Conservation (phyloP, 2,888 invertebrate genomes). For the Terebella lapidaria region DNA sequence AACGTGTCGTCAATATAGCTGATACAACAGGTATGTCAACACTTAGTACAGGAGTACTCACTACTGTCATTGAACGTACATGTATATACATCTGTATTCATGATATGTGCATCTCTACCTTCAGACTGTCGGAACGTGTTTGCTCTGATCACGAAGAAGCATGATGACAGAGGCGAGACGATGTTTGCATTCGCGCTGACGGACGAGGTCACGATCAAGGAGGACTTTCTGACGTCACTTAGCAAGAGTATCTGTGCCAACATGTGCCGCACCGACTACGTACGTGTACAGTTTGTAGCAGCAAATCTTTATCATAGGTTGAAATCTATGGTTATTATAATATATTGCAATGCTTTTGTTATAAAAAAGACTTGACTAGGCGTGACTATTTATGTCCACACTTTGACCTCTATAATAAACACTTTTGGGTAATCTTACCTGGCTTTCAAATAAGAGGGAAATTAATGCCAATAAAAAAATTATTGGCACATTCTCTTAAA, state of each 20-base stretch:
- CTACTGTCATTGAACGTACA: neutral
- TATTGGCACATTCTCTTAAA: no score
- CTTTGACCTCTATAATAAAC: no score
- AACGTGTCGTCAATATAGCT: slow-evolving; percentile 82
- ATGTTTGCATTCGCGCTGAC: slow-evolving; percentile 80
- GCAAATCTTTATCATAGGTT: no score
- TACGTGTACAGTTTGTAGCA: no score
- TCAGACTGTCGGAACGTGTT: slow-evolving; percentile 84
- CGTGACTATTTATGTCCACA: no score
- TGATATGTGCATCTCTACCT: neutral
- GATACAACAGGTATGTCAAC: slow-evolving; percentile 75
- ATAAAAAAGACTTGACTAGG: no score
- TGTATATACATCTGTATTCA: neutral
- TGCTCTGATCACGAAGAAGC: slow-evolving; percentile 65
- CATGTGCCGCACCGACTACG: slow-evolving; percentile 86
- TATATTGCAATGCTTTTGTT: no score
- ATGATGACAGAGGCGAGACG: slow-evolving; percentile 63
- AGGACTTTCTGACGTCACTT: slow-evolving; percentile 72
- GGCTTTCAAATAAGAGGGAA: no score
- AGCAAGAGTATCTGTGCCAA: slow-evolving; percentile 89
- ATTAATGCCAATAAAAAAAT: no score
- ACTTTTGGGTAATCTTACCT: no score
- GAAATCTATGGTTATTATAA: no score
- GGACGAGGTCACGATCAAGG: slow-evolving; percentile 72
- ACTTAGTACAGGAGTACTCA: no score